phyloP scores from a whole-genome alignment of 2,113 vertebrate genomes.

The Gorsachius goisagi region DNA sequence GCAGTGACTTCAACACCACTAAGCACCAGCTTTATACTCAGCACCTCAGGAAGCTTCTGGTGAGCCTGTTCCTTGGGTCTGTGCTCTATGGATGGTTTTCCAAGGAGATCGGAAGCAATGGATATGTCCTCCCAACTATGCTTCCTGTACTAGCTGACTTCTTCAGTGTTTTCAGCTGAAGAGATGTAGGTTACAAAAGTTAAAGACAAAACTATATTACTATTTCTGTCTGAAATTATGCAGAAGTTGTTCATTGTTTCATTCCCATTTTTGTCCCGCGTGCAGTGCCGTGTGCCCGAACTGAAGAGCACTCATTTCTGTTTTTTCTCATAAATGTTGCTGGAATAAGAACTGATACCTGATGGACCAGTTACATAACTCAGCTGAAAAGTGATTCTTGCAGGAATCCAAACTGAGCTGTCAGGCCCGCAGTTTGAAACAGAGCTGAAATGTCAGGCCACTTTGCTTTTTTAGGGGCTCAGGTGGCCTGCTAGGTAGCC shows the following conservation, averaged over 20 bases:
- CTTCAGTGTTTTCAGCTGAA: not conserved
- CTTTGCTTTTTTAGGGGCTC: not conserved
- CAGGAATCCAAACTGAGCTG: not conserved
- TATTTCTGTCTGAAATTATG: not conserved
- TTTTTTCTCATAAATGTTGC: not conserved
- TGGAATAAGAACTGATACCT: not conserved
- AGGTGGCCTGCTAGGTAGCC: not conserved
- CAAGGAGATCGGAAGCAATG: not conserved
- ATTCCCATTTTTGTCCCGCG: not conserved
- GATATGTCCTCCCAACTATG: rapidly evolving
- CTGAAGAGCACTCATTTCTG: not conserved
- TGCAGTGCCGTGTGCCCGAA: not conserved
- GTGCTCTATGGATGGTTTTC: not conserved
- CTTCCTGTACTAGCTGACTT: not conserved
- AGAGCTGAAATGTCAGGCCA: not conserved
- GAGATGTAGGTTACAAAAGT: not conserved
- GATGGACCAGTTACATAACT: not conserved
- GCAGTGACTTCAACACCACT: not conserved
- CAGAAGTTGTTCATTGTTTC: not conserved
- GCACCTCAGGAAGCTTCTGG: not conserved
- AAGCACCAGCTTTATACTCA: not conserved
- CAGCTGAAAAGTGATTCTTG: not conserved
- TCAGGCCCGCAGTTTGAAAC: not conserved
- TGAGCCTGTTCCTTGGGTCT: not conserved
- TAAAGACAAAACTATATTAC: not conserved